A percentile compares a stretch with the other conserved stretches of the same genome.
These are phyloP conservation scores for Vidua macroura DNA, from an alignment of 2,113 vertebrate species.

Conservation along the genomic window DNA sequence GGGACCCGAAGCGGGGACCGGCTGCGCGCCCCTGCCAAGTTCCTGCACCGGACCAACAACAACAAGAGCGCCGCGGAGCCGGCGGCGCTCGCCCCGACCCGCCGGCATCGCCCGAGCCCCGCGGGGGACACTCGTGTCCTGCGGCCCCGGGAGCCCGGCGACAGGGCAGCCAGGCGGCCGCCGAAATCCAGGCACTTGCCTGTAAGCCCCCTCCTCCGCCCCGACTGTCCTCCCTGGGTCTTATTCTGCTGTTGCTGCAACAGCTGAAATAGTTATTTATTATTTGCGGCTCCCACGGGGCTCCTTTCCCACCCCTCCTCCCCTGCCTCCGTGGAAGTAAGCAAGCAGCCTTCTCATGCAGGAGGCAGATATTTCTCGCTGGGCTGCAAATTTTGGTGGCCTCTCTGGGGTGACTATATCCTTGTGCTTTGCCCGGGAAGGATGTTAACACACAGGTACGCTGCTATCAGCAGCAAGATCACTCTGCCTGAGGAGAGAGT, in stretches of 20 bases:
- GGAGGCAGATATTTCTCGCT: not conserved
- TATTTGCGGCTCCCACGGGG: constrained; percentile 48
- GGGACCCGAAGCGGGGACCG: constrained; percentile 77
- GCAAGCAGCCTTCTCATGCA: constrained; percentile 50
- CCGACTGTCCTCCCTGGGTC: not conserved
- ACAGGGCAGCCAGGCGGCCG: not conserved
- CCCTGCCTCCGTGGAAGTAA: constrained; percentile 22
- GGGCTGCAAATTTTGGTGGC: constrained; percentile 6
- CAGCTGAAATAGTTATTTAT: constrained; percentile 59
- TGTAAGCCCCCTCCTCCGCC: not conserved
- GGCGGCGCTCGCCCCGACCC: constrained; percentile 70
- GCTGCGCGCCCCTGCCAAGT: constrained; percentile 79
- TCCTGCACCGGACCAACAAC: constrained; percentile 81
- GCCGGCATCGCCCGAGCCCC: constrained; percentile 63
- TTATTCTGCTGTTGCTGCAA: constrained; percentile 36
- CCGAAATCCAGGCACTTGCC: not conserved
- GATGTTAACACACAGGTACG: accelerated
- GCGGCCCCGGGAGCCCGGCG: accelerated
- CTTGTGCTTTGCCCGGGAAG: not conserved
- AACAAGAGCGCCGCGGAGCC: constrained; percentile 76
- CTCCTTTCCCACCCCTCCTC: constrained; percentile 20
- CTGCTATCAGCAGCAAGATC: not conserved
- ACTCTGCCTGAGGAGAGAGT: not conserved
- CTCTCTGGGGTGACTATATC: not conserved
- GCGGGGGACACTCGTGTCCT: not conserved